Base-by-base conservation (phyloP, 1,140 invertebrate genomes). In the Neocloeon triangulifer region DNA sequence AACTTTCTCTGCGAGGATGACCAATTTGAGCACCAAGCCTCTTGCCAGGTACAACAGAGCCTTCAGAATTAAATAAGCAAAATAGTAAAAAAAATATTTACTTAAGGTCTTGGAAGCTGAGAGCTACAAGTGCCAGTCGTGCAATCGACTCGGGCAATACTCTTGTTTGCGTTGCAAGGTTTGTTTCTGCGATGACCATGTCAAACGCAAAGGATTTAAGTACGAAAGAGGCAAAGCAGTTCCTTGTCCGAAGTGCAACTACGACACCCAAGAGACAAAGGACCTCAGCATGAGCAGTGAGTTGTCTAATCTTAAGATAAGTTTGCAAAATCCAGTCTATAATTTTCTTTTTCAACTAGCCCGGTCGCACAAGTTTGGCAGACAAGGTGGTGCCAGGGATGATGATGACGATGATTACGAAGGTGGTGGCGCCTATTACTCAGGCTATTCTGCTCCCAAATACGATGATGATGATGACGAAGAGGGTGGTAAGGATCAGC, bases 21-120 rank as follows among this genome's bases (percentile, higher is more conserved):
- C 56, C 89, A 96, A 55, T 95, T 96, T 64, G 89, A 96, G 50
- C 89, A 96, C 58, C 89, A 96, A 59, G 89, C 89, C 6, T 91
- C 81, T 1, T 96, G 89, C 51, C 88, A 92, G 61, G 76, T 89
- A 27, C n/a, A n/a, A n/a, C n/a, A n/a, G n/a, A n/a, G n/a, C n/a
- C n/a, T n/a, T n/a, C n/a, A n/a, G n/a, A n/a, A n/a, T n/a, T n/a
- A n/a, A n/a, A n/a, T n/a, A n/a, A n/a, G n/a, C n/a, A n/a, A n/a
- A n/a, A n/a, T n/a, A n/a, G n/a, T n/a, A n/a, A n/a, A n/a, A n/a
- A n/a, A n/a, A n/a, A n/a, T n/a, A n/a, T n/a, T n/a, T n/a, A n/a
- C n/a, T n/a, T n/a, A n/a, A 68, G 43, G n/a, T n/a, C n/a, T n/a
- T n/a, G n/a, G n/a, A n/a, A n/a, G n/a, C n/a, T n/a, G n/a, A n/a